A percentile compares a stretch with the other conserved stretches of the same genome.
Evolutionary conservation across 2,888 invertebrate species (phyloP).

Genomic region (Liopterus haemorrhoidalis): DNA sequence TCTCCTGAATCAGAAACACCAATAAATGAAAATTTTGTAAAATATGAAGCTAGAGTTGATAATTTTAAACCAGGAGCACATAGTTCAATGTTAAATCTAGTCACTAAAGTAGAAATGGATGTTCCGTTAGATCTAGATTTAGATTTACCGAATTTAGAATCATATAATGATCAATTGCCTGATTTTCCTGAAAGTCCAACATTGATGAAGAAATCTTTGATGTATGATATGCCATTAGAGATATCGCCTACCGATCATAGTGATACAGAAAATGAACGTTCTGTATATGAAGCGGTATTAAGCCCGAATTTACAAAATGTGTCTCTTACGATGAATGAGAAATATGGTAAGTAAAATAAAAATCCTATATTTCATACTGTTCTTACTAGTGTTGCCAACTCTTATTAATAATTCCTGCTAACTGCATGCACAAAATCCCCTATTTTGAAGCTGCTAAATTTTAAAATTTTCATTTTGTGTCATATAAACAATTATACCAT

Average conservation of each 20-base stretch:
- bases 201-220: constrained; percentile 49
- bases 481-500: no score
- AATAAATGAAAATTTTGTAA: constrained; percentile 31
- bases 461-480: no score
- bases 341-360: constrained; percentile 46
- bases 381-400: no score
- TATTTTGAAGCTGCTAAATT: no score
- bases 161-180: constrained; percentile 40
- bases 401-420: no score
- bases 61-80: constrained; percentile 40
- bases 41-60: constrained; percentile 24
- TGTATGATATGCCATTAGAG: constrained; percentile 54
- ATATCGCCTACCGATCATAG: constrained; percentile 44
- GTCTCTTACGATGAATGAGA: constrained; percentile 46
- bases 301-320: constrained; percentile 50
- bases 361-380: no score
- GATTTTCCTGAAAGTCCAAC: constrained; percentile 58
- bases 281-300: constrained; percentile 48
- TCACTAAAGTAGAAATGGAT: constrained; percentile 13
- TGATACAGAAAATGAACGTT: constrained; percentile 49
- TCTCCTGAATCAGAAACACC: constrained; percentile 37
- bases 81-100: constrained; percentile 32
- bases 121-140: constrained; percentile 26
- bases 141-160: constrained; percentile 35
- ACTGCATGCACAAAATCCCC: no score